These are phyloP conservation scores for Orchesella flavescens DNA, from an alignment of 2,888 invertebrate species.

Conservation along the genomic window DNA sequence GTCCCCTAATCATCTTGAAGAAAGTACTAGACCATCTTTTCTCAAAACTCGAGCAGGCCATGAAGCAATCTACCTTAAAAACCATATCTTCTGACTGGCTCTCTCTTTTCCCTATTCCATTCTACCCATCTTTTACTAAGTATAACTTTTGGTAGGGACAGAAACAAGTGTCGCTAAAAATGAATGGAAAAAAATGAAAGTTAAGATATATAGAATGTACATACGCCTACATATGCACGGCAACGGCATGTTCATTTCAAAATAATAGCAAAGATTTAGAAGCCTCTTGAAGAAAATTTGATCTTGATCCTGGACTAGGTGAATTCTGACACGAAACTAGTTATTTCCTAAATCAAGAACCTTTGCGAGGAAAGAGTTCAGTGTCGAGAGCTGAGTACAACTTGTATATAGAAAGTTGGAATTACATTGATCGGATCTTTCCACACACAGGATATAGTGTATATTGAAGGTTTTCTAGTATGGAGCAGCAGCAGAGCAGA, in stretches of 20 bases:
- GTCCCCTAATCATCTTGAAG: neutral
- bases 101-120: neutral
- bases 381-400: conserved; percentile 13
- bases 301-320: conserved; percentile 54
- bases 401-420: no score
- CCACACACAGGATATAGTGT: no score
- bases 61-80: no score
- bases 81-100: no score
- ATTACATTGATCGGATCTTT: no score
- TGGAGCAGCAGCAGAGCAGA: neutral
- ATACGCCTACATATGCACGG: neutral
- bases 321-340: conserved; percentile 29
- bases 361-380: conserved; percentile 20
- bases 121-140: neutral
- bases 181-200: neutral
- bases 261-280: conserved; percentile 43
- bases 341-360: conserved; percentile 7
- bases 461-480: neutral
- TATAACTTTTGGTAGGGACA: conserved; percentile 40
- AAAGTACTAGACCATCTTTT: neutral
- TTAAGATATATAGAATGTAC: neutral
- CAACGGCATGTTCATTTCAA: neutral
- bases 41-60: no score
- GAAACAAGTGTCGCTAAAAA: conserved; percentile 43
- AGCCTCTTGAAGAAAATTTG: conserved; percentile 47